A percentile compares a stretch with the other conserved stretches of the same genome.
These are phyloP conservation scores for Clarias batrachus DNA, from an alignment of 2,113 vertebrate species.

Conservation along the genomic window DNA sequence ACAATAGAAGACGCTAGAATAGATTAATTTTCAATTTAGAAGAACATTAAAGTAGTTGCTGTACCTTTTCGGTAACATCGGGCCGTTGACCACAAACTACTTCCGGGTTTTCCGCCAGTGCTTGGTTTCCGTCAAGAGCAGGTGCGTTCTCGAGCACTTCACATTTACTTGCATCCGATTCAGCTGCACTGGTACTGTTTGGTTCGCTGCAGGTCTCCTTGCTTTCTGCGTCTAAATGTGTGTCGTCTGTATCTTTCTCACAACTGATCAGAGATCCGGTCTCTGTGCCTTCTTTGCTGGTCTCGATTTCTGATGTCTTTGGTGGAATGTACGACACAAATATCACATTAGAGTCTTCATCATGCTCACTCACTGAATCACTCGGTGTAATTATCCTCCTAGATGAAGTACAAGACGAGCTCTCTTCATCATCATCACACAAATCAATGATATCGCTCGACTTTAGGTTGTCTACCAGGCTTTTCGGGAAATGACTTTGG, in stretches of 20 bases:
- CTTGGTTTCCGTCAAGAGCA: background rate
- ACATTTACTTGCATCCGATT: background rate
- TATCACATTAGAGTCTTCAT: conserved; percentile 71
- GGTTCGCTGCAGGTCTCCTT: background rate
- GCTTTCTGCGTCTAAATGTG: background rate
- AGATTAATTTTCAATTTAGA: background rate
- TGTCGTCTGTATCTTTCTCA: background rate
- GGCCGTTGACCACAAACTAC: background rate
- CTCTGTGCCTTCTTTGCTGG: background rate
- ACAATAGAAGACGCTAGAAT: background rate
- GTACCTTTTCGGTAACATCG: conserved; percentile 33
- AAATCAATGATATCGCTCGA: conserved; percentile 68
- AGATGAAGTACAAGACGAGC: background rate
- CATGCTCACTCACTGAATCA: conserved; percentile 51
- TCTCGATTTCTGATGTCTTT: conserved; percentile 43
- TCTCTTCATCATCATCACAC: conserved; percentile 62
- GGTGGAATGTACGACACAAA: conserved; percentile 75
- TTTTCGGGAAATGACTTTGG: background rate
- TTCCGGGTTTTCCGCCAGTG: background rate
- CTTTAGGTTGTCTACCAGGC: background rate
- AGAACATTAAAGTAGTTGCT: background rate
- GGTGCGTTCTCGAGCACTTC: background rate
- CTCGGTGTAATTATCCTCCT: conserved; percentile 28
- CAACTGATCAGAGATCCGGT: background rate
- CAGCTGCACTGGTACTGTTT: background rate